These are phyloP conservation scores for Phoebastria nigripes DNA, from an alignment of 2,797 vertebrate genomes.

Conservation along the genomic window DNA sequence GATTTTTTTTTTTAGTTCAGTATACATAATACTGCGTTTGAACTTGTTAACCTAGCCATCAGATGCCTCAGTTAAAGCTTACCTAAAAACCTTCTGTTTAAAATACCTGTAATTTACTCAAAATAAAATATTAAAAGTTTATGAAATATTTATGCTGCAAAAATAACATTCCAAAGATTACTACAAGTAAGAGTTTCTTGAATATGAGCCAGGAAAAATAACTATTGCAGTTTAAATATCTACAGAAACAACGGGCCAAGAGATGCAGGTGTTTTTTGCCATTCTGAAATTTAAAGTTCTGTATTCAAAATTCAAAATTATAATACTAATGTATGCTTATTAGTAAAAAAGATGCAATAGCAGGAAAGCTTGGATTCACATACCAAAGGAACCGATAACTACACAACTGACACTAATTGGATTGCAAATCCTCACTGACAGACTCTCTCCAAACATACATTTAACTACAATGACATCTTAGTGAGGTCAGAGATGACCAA, in stretches of 20 bases:
- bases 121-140: background rate
- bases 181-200: background rate
- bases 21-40: background rate
- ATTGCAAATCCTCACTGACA: background rate
- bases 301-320: background rate
- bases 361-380: background rate
- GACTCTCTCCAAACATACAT: background rate
- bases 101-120: background rate
- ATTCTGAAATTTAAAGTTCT: background rate
- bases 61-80: background rate
- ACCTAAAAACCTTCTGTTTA: background rate
- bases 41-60: background rate
- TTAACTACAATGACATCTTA: background rate
- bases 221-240: background rate
- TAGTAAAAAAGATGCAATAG: background rate
- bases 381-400: background rate
- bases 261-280: background rate
- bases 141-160: slow-evolving; percentile 4
- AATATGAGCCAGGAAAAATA: slow-evolving; percentile 18
- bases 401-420: background rate
- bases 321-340: background rate
- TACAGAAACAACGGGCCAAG: background rate
- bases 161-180: slow-evolving; percentile 44
- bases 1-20: background rate
- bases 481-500: slow-evolving; percentile 3